Evolutionary conservation across 92 coral and sea anemone species (phyloP), one percentile per base, ranked within the genome.

Genomic region (Diadumene lineata): DNA sequence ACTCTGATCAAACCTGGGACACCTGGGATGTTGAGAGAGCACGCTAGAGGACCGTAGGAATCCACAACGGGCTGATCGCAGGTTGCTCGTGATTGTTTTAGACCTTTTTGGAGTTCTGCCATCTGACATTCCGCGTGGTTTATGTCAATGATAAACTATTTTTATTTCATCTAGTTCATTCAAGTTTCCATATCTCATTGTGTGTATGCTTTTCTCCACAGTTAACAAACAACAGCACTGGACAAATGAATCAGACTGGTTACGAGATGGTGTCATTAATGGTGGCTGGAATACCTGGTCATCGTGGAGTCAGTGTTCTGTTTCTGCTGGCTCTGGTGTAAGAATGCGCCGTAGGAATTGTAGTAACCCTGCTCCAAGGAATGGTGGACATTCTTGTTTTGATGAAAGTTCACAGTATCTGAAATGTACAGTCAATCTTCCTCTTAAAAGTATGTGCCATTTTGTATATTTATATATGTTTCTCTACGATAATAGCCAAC

Each of bases 241-340:
- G 82, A 76, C 83, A 50, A 85, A 68, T 53, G 72, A 62, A 80
- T 72, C 78, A 29, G 50, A 70, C 26, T 94, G 98, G 98, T 71
- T 82, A 64, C n/a, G 10, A n/a, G 69, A 86, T 34, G 98, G 98
- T 23, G 98, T 84, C 18, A 82, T 81, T 43, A 92, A 94, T 66
- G 98, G 98, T 15, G 81, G 83, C 50, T 94, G 98, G 98, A 84
- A 86, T 24, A 58, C 24, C 60, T 94, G 98, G 98, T 85, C 85
- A 18, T 31, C 76, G 58, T 94, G 98, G 98, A 68, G 70, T 16
- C 68, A 75, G 31, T 94, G 98, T 77, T 76, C 87, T 30, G 79
- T 75, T 9, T 64, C 81, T 56, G 65, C 75, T 22, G 80, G 93
- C 32, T 67, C 77, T 23, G 93, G 93, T 32, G 78, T 75, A 19